Base-by-base conservation (phyloP, 2,888 invertebrate genomes). In the Pyralis farinalis region DNA sequence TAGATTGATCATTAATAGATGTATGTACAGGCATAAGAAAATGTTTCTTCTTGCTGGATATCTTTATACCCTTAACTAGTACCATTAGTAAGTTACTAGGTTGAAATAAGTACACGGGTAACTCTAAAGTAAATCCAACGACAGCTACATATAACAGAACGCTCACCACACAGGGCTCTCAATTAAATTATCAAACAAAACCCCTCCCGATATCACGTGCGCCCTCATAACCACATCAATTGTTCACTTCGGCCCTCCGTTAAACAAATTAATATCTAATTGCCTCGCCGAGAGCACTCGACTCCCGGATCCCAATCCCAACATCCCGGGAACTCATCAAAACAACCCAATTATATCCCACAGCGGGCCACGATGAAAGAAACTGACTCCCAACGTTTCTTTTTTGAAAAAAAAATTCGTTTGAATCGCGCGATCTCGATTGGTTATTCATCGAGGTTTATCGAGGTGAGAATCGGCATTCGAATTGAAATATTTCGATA, bases 211-310 rank as follows among this genome's bases (percentile, higher is more conserved):
- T 46, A 47, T 49, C 40, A 38, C 47, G 46, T 47, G 29, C 34
- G 37, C 38, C 34, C 43, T 40, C 53, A 53, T 51, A 62, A 65
- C 70, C 71, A 54, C 68, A 61, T 55, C 63, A 61, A 71, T 65
- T 65, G 66, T 68, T 70, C 67, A 59, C 50, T 49, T 56, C 49
- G 50, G 46, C 47, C 54, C 55, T 60, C 58, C 59, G 58, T 62
- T 67, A 64, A 66, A 65, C 63, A 63, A 67, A 75, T 71, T 68
- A 68, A 63, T 67, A 58, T 55, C 53, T 65, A 70, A 72, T 73
- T 69, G 69, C 57, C 55, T 46, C 43, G 34, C 41, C 16, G 12
- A 11, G 34, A 27, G 41, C 29, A 36, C 41, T 34, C 27, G 6
- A 55, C 57, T 47, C 44, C 34, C 11, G 46, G 44, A 53, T 44